A percentile compares a stretch with the other conserved stretches of the same genome.
These are phyloP conservation scores for Phenganax marumi DNA, from an alignment of 92 coral and sea anemone genomes.

Conservation along the genomic window DNA sequence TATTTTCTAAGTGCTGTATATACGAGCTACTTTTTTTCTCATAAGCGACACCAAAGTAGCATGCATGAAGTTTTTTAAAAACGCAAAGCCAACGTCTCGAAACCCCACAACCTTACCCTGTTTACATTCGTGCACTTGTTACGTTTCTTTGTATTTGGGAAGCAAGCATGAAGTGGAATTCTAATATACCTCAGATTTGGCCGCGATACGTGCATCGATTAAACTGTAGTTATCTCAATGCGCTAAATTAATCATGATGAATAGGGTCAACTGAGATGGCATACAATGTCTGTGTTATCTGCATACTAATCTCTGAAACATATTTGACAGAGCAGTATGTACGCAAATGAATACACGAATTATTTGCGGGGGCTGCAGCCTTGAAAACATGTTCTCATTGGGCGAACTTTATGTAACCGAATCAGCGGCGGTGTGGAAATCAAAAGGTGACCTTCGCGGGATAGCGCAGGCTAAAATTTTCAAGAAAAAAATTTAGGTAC, in stretches of 20 bases:
- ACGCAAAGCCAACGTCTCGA: slow-evolving; percentile 9
- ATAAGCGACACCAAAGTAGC: not conserved
- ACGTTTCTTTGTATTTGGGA: not conserved
- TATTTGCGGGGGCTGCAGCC: slow-evolving; percentile 2
- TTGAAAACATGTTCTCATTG: slow-evolving; percentile 9
- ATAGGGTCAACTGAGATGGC: slow-evolving; percentile 12
- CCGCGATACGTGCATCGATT: not conserved
- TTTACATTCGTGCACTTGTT: not conserved
- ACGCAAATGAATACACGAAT: not conserved
- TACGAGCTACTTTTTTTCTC: no score
- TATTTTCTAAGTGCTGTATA: no score
- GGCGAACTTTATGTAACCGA: slow-evolving; percentile 3
- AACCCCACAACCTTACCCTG: not conserved
- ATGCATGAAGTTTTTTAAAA: not conserved
- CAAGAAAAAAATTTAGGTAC: slow-evolving; percentile 2
- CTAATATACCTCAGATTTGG: no score
- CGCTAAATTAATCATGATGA: slow-evolving; percentile 19
- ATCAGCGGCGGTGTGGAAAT: not conserved
- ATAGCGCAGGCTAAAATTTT: not conserved
- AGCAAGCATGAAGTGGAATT: not conserved
- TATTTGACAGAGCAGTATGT: slow-evolving; percentile 1
- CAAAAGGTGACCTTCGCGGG: slow-evolving; percentile 3
- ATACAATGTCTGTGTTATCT: slow-evolving; percentile 1
- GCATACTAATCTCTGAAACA: not conserved
- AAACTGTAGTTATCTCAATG: slow-evolving; percentile 8